Evolutionary conservation across 2,113 vertebrate species (phyloP).

Genomic region (Siniperca chuatsi): DNA sequence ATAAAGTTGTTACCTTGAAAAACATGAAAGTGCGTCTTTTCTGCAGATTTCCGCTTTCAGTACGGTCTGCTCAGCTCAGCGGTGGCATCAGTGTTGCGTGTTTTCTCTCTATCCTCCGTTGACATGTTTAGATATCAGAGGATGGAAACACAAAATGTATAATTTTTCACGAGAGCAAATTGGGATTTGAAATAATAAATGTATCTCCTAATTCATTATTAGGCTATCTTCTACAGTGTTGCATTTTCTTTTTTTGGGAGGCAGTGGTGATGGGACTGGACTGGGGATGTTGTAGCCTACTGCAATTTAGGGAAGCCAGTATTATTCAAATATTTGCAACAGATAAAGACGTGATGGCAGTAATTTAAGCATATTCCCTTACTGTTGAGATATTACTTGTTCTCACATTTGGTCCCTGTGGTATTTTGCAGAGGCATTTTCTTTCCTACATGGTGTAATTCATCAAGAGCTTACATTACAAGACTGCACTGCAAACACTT

Average conservation of each 20-base stretch:
- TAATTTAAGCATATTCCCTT: not conserved
- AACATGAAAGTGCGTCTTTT: constrained; percentile 17
- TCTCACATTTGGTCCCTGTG: constrained; percentile 9
- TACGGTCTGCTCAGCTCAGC: constrained; percentile 23
- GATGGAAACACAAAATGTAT: constrained; percentile 14
- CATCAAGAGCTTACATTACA: constrained; percentile 30
- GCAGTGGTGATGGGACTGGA: not conserved
- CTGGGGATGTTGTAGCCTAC: not conserved
- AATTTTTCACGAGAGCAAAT: not conserved
- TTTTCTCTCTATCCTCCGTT: constrained; percentile 21
- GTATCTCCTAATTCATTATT: not conserved
- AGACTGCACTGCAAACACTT: constrained; percentile 28
- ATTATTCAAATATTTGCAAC: constrained; percentile 14
- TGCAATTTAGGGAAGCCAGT: constrained; percentile 30
- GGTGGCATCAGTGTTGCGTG: constrained; percentile 53
- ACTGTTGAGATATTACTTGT: not conserved
- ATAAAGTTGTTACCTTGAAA: constrained; percentile 57
- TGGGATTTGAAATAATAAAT: not conserved
- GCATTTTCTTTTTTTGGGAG: not conserved
- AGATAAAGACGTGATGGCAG: not conserved
- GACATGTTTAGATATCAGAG: constrained; percentile 19
- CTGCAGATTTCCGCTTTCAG: constrained; percentile 24
- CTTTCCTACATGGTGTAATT: constrained; percentile 4
- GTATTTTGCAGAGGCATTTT: constrained; percentile 12
- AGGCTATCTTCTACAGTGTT: not conserved